Evolutionary conservation across 2,888 invertebrate genomes (phyloP), one percentile per base, ranked within the genome.

Genomic region (Apamea anceps): DNA sequence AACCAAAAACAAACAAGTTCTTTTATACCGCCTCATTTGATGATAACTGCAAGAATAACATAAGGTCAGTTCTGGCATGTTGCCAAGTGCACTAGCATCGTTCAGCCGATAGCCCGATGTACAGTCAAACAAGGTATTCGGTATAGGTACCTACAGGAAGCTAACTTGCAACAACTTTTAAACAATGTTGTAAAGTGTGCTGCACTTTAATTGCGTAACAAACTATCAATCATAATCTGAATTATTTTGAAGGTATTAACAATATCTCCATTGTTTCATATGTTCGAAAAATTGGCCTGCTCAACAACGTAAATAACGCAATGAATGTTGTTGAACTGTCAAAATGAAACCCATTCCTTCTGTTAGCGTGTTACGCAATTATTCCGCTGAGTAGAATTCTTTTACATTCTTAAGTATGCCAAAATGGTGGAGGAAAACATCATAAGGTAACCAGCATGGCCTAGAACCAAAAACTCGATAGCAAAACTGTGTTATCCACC

Each of bases 71-170:
- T 67, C 42, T 84, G 85, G 85, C 81, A 37, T 1, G 15, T 13
- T 32, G 87, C 85, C 85, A 86, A 73, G 63, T 81, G 86, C 84
- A 81, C 63, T 75, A 63, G 80, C 72, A 80, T 77, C 75, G 75
- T 66, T 62, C 73, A 51, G 75, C 80, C 67, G 80, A 86, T 80
- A 73, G 74, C 68, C 51, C 67, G 42, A 48, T 57, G 75, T 85
- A 83, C 62, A 62, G 18, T 37, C 60, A 18, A 72, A 37, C 37
- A 60, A 72, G 0, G 18, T 6, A 32, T 71, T 8, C 18, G 57
- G 57, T 57, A 25, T 18, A 51, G 28, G 28, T 15, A 28, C 28
- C 62, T n/a, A 62, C 32, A 51, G 32, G 25, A 25, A 18, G 28
- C 2, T 2, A 68, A n/a, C 28, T 48, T 48, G 68, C 18, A 28